Conservation (phyloP, 1,140 invertebrate species). For the Heliconius congener region DNA sequence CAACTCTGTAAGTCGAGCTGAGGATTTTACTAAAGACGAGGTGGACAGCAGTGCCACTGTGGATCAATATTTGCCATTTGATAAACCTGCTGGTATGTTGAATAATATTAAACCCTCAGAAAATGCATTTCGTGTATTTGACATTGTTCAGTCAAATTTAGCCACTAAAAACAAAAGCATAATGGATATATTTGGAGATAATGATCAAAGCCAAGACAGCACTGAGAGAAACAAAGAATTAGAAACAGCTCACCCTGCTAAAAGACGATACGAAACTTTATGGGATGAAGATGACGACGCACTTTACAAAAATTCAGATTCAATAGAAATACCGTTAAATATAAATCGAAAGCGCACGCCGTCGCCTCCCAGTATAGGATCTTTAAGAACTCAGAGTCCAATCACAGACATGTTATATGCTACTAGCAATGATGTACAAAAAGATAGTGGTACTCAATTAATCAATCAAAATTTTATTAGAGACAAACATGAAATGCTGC, state of each 20-base stretch:
- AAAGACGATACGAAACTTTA: constrained; percentile 59
- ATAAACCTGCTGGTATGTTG: constrained; percentile 41
- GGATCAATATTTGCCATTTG: constrained; percentile 54
- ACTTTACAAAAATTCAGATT: constrained; percentile 69
- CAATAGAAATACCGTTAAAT: constrained; percentile 37
- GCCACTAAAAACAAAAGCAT: constrained; percentile 68
- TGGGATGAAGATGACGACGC: constrained; percentile 79
- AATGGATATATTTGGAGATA: constrained; percentile 68
- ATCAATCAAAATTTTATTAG: constrained; percentile 46
- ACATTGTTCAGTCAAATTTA: constrained; percentile 61
- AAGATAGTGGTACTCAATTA: constrained; percentile 35
- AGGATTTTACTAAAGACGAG: constrained; percentile 60
- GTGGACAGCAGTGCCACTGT: constrained; percentile 45
- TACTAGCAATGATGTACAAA: constrained; percentile 39
- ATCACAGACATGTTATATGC: constrained; percentile 54
- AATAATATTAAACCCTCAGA: constrained; percentile 40
- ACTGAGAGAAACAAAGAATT: constrained; percentile 52
- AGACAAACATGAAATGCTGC: constrained; percentile 58
- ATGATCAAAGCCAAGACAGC: constrained; percentile 47
- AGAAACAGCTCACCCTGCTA: constrained; percentile 53
- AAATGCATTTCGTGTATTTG: constrained; percentile 61
- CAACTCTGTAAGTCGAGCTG: constrained; percentile 17
- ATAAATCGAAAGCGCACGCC: constrained; percentile 38
- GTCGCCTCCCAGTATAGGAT: constrained; percentile 44
- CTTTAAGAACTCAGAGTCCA: constrained; percentile 50